Conservation (phyloP, 2,113 vertebrate species). For the Colinus virginianus region DNA sequence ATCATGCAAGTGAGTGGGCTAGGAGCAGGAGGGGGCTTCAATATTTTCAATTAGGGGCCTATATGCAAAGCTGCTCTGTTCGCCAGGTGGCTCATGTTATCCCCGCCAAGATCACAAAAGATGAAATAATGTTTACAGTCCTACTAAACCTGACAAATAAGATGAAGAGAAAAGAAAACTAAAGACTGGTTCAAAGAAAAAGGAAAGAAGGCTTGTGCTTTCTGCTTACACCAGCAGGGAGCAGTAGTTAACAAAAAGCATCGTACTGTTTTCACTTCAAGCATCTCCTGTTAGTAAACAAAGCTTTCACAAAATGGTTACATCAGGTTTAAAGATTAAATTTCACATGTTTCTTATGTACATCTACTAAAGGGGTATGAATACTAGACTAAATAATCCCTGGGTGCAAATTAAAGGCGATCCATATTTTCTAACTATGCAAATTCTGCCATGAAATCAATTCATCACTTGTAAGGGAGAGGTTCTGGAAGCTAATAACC, state of each 20-base stretch:
- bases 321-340: accelerated
- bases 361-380: not conserved
- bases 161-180: not conserved
- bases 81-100: not conserved
- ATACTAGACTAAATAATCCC: not conserved
- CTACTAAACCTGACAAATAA: not conserved
- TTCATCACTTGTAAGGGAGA: not conserved
- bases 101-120: not conserved
- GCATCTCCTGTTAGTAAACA: not conserved
- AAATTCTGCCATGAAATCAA: not conserved
- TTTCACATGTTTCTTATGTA: not conserved
- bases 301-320: not conserved
- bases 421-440: not conserved
- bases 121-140: accelerated
- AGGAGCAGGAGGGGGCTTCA: not conserved
- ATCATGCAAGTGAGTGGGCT: accelerated
- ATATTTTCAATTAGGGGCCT: not conserved
- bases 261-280: not conserved
- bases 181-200: not conserved
- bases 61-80: not conserved
- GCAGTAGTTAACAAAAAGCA: constrained; percentile 32
- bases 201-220: not conserved
- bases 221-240: constrained; percentile 37
- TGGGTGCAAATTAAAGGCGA: not conserved
- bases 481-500: not conserved